Evolutionary conservation across 2,888 invertebrate species (phyloP).

Genomic region (Yponomeuta cagnagella): DNA sequence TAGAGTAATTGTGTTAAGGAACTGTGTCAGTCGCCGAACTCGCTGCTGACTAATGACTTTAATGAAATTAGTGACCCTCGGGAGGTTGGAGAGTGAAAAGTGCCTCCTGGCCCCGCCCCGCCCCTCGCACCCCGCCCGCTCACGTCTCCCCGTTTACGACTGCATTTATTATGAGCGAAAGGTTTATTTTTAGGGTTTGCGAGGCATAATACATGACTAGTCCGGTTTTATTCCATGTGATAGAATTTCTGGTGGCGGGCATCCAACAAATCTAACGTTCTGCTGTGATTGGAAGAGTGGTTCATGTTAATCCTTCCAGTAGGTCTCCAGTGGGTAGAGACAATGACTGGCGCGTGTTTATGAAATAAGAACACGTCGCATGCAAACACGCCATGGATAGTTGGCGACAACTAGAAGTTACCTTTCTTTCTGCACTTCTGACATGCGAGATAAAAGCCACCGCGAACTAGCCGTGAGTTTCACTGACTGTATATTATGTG

Average conservation of each 20-base stretch:
- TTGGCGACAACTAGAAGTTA: too few relatives aligned
- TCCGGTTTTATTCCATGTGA: background rate
- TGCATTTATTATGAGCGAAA: background rate
- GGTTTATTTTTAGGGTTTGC: background rate
- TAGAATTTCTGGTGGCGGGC: too few relatives aligned
- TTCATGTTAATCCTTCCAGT: too few relatives aligned
- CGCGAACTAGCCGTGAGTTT: too few relatives aligned
- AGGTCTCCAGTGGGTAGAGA: background rate
- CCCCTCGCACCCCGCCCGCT: background rate
- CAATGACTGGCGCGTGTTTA: background rate
- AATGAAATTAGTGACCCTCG: background rate
- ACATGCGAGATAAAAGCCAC: too few relatives aligned
- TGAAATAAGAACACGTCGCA: background rate
- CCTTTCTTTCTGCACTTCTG: too few relatives aligned
- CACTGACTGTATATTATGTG: too few relatives aligned
- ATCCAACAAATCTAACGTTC: too few relatives aligned
- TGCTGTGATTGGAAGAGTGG: too few relatives aligned
- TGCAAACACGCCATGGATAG: background rate
- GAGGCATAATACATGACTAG: background rate
- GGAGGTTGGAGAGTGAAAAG: background rate
- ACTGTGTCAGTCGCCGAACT: background rate
- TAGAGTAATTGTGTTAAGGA: background rate
- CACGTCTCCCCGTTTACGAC: background rate
- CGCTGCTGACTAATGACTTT: background rate
- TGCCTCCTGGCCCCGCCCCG: background rate